These are phyloP conservation scores for Columba livia DNA, from an alignment of 2,113 vertebrate genomes.

Conservation along the genomic window DNA sequence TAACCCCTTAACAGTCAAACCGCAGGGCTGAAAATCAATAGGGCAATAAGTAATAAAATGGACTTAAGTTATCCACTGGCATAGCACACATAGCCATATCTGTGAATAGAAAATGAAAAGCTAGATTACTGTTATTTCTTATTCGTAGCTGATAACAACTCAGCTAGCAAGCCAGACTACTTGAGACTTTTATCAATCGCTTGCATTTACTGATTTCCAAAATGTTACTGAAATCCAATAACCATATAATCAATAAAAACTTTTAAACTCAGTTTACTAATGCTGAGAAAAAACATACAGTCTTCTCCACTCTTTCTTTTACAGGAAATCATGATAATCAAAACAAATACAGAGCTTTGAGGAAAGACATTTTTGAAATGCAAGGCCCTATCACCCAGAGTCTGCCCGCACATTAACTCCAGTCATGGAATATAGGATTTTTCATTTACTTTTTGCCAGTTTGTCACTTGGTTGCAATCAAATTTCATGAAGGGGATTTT, in stretches of 20 bases:
- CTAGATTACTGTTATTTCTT: constrained; percentile 56
- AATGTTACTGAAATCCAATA: constrained; percentile 9
- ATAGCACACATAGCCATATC: constrained; percentile 16
- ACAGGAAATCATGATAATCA: constrained; percentile 32
- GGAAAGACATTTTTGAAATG: constrained; percentile 25
- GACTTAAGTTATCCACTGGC: constrained; percentile 37
- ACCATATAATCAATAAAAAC: background rate
- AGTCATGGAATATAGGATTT: constrained; percentile 10
- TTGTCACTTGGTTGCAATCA: constrained; percentile 24
- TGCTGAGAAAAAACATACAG: background rate
- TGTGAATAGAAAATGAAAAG: constrained; percentile 21
- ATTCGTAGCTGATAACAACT: constrained; percentile 2
- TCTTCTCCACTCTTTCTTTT: constrained; percentile 25
- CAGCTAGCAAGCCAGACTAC: background rate
- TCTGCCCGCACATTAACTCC: constrained; percentile 1
- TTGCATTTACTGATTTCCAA: constrained; percentile 11
- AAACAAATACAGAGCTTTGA: background rate
- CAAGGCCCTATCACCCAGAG: constrained; percentile 1
- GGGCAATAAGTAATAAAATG: constrained; percentile 42
- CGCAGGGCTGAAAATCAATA: constrained; percentile 59
- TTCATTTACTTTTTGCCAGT: constrained; percentile 20
- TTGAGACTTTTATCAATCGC: background rate
- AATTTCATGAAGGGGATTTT: constrained; percentile 53
- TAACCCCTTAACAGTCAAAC: constrained; percentile 73
- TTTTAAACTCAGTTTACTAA: background rate